A percentile compares a stretch with the other conserved stretches of the same genome.
Evolutionary conservation across 1,140 invertebrate species (phyloP).

Genomic region (Oppia nitens): DNA sequence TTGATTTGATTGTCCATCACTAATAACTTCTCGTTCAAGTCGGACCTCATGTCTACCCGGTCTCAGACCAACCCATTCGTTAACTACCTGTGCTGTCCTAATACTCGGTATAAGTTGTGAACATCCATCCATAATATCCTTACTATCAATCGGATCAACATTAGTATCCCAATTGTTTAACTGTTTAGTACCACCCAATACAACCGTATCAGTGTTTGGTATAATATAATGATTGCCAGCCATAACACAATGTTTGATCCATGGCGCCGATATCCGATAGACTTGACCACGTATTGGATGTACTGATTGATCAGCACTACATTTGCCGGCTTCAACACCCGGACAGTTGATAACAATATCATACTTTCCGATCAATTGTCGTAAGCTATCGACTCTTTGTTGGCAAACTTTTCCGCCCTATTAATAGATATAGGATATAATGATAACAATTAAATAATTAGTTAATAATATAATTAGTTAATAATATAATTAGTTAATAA

Average conservation of each 20-base stretch:
- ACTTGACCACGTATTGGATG: slow-evolving; percentile 51
- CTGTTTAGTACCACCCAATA: slow-evolving; percentile 57
- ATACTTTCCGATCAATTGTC: slow-evolving; percentile 28
- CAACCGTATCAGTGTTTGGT: slow-evolving; percentile 44
- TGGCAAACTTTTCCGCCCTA: slow-evolving; percentile 32
- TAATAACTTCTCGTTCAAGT: slow-evolving; percentile 38
- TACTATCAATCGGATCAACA: slow-evolving; percentile 35
- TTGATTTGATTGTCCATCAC: slow-evolving; percentile 10
- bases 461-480: too few species aligned
- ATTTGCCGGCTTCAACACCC: slow-evolving; percentile 39
- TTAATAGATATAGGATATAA: too few species aligned
- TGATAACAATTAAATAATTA: too few species aligned
- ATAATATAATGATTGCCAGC: slow-evolving; percentile 42
- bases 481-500: too few species aligned
- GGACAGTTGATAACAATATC: slow-evolving; percentile 55
- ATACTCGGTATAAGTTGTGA: slow-evolving; percentile 39
- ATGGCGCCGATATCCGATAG: slow-evolving; percentile 41
- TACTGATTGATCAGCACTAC: slow-evolving; percentile 39
- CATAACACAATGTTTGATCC: slow-evolving; percentile 38
- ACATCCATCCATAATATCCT: slow-evolving; percentile 44
- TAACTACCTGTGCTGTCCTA: slow-evolving; percentile 37
- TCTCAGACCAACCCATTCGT: slow-evolving; percentile 51
- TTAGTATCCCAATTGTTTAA: slow-evolving; percentile 40
- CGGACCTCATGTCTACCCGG: slow-evolving; percentile 45
- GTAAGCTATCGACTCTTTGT: slow-evolving; percentile 32